These are phyloP conservation scores for Drosophila navojoa DNA, from an alignment of 1,140 invertebrate genomes.

Conservation along the genomic window DNA sequence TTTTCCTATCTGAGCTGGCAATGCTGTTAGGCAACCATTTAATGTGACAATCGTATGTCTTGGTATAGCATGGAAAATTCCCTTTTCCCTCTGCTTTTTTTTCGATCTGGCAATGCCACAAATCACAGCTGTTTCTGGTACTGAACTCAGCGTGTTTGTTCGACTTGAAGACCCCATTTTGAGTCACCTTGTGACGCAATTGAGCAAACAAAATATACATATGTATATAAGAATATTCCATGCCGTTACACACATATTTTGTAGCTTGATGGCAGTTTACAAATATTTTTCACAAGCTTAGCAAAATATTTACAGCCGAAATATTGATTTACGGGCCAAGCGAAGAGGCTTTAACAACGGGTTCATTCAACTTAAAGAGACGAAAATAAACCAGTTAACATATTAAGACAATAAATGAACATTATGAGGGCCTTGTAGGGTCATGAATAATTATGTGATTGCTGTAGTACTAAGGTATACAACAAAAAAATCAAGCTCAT, in stretches of 20 bases:
- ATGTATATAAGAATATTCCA: not conserved
- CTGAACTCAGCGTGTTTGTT: not conserved
- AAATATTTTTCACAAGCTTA: constrained; percentile 48
- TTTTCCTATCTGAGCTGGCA: not conserved
- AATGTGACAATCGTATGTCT: not conserved
- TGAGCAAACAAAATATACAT: constrained; percentile 16
- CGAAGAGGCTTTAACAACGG: constrained; percentile 5
- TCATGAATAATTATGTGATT: not conserved
- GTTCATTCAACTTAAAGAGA: constrained; percentile 56
- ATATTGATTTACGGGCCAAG: constrained; percentile 62
- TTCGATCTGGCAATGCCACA: constrained; percentile 1
- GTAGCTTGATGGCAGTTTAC: constrained; percentile 24
- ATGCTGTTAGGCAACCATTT: too few species aligned
- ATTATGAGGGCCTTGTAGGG: not conserved
- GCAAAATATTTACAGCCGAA: constrained; percentile 54
- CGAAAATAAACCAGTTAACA: not conserved
- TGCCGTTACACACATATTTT: constrained; percentile 5
- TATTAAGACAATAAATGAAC: constrained; percentile 10
- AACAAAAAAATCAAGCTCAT: not conserved
- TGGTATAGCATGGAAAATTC: not conserved
- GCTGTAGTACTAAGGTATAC: too few species aligned
- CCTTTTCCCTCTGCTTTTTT: not conserved
- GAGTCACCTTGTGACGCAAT: constrained; percentile 12
- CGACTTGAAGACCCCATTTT: not conserved
- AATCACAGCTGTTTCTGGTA: not conserved